Percentiles rank a stretch among this genome's conserved stretches.
Evolutionary conservation across 1,140 invertebrate genomes (phyloP).

Genomic region (Drosophila malerkotliana): DNA sequence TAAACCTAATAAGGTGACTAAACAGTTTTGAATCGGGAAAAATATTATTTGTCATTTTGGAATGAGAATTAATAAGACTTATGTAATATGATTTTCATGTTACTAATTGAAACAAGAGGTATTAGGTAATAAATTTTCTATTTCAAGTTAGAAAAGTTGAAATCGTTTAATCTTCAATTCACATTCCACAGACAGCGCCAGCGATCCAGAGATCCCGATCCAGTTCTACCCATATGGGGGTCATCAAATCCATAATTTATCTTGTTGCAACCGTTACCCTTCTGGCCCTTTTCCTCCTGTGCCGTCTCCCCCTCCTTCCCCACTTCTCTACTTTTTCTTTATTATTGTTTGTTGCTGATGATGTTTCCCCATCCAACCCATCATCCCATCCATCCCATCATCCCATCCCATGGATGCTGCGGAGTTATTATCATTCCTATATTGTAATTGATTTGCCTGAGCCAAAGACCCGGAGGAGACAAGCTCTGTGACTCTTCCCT

Average conservation of each 20-base stretch:
- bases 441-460: conserved; percentile 75
- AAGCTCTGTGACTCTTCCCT: conserved; percentile 12
- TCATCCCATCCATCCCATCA: conserved; percentile 5
- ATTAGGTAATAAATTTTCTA: too few species aligned
- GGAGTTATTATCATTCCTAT: conserved; percentile 56
- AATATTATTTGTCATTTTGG: too few species aligned
- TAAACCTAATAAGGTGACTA: too few species aligned
- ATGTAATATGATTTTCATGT: too few species aligned
- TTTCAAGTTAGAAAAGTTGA: conserved; percentile 4
- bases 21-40: too few species aligned
- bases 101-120: too few species aligned
- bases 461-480: conserved; percentile 22
- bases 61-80: too few species aligned
- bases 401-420: conserved; percentile 19
- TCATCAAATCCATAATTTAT: conserved; percentile 67
- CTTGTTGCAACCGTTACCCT: conserved; percentile 33
- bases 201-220: too few species aligned
- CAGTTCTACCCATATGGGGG: not conserved
- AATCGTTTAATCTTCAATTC: conserved; percentile 23
- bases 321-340: conserved; percentile 7
- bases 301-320: not conserved
- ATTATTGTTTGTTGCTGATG: conserved; percentile 21
- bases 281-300: conserved; percentile 7
- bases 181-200: conserved; percentile 12
- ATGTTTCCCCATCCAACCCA: conserved; percentile 10